Conservation (phyloP, 2,113 vertebrate species). For the Saimiri boliviensis region DNA sequence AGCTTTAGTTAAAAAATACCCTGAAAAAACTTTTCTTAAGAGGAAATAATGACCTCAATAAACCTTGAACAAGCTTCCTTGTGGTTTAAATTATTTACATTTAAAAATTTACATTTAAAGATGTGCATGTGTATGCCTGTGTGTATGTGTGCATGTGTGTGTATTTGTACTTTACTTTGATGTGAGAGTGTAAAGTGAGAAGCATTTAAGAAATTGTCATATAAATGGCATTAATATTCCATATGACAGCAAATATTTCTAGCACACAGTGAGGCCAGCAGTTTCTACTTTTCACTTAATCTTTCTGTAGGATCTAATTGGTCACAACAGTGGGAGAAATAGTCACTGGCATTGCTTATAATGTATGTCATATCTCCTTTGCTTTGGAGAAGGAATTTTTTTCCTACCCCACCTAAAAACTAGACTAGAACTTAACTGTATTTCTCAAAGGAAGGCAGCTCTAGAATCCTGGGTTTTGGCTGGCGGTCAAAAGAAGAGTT, state of each 20-base stretch:
- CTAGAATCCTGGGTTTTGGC: constrained; percentile 65
- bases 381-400: constrained; percentile 18
- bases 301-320: constrained; percentile 28
- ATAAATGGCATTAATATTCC: not conserved
- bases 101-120: constrained; percentile 18
- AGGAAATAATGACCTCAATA: constrained; percentile 6
- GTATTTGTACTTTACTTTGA: not conserved
- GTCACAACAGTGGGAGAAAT: not conserved
- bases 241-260: not conserved
- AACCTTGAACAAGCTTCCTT: not conserved
- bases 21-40: not conserved
- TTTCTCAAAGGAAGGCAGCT: constrained; percentile 36
- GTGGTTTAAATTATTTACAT: constrained; percentile 25
- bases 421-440: constrained; percentile 9
- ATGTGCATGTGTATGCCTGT: not conserved
- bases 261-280: not conserved
- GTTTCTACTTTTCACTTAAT: not conserved
- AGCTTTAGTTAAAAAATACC: not conserved
- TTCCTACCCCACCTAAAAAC: not conserved
- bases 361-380: constrained; percentile 22
- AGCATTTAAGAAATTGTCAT: not conserved
- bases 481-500: constrained; percentile 35
- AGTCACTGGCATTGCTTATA: not conserved
- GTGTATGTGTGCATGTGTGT: not conserved
- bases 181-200: not conserved